Percentiles rank a stretch among this genome's conserved stretches.
Conservation (phyloP, 2,797 vertebrate genomes). For the Zonotrichia albicollis region DNA sequence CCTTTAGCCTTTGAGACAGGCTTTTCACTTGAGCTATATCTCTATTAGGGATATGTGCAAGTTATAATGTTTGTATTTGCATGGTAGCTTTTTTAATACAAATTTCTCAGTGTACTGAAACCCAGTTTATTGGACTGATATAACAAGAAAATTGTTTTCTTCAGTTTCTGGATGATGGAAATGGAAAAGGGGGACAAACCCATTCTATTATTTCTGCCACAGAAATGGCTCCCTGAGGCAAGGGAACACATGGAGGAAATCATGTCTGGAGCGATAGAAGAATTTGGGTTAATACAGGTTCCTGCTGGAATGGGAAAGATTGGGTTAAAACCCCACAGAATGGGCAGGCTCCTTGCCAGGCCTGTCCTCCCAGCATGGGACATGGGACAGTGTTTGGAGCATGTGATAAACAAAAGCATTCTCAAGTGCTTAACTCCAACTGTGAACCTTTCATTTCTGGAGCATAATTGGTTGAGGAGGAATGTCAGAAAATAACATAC, state of each 20-base stretch:
- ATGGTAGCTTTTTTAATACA: not conserved
- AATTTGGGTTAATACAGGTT: not conserved
- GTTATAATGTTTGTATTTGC: slow-evolving; percentile 19
- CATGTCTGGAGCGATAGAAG: not conserved
- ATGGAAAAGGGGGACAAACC: not conserved
- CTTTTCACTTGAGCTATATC: slow-evolving; percentile 54
- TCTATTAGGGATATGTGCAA: not conserved
- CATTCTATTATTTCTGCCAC: not conserved
- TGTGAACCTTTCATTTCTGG: slow-evolving; percentile 23
- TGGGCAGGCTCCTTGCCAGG: not conserved
- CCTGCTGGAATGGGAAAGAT: not conserved
- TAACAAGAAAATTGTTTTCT: slow-evolving; percentile 5
- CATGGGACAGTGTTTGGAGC: not conserved
- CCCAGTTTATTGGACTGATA: not conserved
- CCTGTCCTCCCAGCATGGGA: not conserved
- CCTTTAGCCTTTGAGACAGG: slow-evolving; percentile 40
- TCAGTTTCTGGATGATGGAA: not conserved
- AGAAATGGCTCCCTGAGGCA: not conserved
- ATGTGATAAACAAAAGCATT: slow-evolving; percentile 21
- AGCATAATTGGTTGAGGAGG: not conserved
- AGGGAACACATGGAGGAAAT: not conserved
- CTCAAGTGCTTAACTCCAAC: not conserved
- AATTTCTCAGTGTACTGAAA: not conserved
- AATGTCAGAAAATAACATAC: slow-evolving; percentile 40
- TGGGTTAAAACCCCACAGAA: not conserved